Evolutionary conservation across 2,888 invertebrate species (phyloP).

Genomic region (Synanthedon formicaeformis): DNA sequence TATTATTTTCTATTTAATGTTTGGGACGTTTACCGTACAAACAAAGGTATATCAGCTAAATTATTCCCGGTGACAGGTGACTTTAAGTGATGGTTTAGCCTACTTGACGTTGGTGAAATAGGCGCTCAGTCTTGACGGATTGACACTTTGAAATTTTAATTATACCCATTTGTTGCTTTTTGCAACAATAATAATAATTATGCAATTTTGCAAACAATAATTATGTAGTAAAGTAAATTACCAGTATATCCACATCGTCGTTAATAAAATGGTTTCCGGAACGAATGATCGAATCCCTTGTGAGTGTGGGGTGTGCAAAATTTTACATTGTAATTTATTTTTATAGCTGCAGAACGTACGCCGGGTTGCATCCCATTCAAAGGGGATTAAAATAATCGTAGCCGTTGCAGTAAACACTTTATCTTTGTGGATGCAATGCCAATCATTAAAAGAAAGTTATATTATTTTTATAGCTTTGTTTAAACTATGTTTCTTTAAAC

Average conservation of each 20-base stretch:
- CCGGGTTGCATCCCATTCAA: conserved; percentile 31
- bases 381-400: conserved; percentile 51
- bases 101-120: no score
- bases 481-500: background rate
- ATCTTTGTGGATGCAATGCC: conserved; percentile 27
- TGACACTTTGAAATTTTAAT: no score
- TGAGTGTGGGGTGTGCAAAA: conserved; percentile 54
- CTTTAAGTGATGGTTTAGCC: no score
- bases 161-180: conserved; percentile 8
- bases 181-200: no score
- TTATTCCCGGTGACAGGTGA: no score
- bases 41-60: no score
- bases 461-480: background rate
- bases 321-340: conserved; percentile 68
- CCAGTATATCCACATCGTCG: background rate
- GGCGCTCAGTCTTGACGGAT: no score
- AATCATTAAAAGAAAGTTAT: no score
- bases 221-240: background rate
- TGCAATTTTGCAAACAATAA: conserved; percentile 10
- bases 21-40: no score
- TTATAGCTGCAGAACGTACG: conserved; percentile 36
- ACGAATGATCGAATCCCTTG: conserved; percentile 52
- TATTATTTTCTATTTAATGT: no score
- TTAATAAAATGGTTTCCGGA: conserved; percentile 22
- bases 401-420: conserved; percentile 34